Evolutionary conservation across 2,888 invertebrate genomes (phyloP).

Genomic region (Chrysotoxum bicinctum): DNA sequence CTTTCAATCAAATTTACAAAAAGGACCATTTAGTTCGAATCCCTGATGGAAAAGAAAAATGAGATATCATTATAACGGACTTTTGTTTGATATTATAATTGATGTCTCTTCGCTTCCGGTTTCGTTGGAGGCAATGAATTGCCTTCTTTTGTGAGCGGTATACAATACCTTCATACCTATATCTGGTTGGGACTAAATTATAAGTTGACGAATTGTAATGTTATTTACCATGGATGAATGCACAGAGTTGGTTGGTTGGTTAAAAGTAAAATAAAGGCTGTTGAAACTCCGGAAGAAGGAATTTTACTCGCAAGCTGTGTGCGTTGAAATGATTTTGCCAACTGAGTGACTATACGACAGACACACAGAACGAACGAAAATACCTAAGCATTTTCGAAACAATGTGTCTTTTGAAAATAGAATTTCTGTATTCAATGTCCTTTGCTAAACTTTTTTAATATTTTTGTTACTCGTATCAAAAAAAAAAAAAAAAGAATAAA

Average conservation of each 20-base stretch:
- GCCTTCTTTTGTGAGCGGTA: too few species aligned
- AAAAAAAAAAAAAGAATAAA: neutral
- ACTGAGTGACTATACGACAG: neutral
- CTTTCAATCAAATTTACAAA: neutral
- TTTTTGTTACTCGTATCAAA: neutral
- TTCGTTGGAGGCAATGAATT: neutral
- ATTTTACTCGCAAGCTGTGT: conserved; percentile 6
- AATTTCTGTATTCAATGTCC: neutral
- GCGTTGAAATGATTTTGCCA: conserved; percentile 29
- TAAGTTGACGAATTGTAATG: conserved; percentile 31
- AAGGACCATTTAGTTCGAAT: neutral
- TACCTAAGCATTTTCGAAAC: neutral
- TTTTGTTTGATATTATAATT: conserved; percentile 18
- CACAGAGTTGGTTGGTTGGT: neutral
- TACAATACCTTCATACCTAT: neutral
- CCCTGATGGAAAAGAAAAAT: neutral
- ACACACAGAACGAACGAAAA: neutral
- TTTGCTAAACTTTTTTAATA: neutral
- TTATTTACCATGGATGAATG: conserved; percentile 26
- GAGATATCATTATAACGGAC: conserved; percentile 2
- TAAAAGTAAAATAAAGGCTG: conserved; percentile 2
- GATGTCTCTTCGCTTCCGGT: neutral
- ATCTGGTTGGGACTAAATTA: conserved; percentile 10
- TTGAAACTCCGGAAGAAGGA: conserved; percentile 7
- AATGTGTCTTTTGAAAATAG: conserved; percentile 11